Conservation (phyloP, 2,113 vertebrate species). For the Telmatochromis sp. region DNA sequence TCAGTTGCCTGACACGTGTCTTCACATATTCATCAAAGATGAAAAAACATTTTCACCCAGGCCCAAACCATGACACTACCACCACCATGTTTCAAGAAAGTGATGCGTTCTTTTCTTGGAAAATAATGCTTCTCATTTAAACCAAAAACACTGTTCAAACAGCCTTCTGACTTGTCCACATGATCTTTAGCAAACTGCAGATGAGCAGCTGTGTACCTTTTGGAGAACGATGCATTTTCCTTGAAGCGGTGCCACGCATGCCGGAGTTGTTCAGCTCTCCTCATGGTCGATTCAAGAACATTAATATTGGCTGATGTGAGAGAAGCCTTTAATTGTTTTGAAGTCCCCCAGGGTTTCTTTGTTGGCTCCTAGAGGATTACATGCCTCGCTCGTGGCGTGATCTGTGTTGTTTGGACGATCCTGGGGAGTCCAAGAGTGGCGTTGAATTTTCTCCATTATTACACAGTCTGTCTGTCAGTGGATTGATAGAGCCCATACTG, state of each 20-base stretch:
- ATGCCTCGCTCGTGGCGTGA: not conserved
- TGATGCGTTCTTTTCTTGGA: not conserved
- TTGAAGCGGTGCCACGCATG: not conserved
- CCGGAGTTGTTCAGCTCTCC: not conserved
- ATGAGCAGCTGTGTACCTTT: not conserved
- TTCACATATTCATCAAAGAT: not conserved
- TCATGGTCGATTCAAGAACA: not conserved
- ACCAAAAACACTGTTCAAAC: not conserved
- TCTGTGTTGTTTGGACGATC: not conserved
- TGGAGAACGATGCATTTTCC: not conserved
- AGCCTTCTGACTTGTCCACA: not conserved
- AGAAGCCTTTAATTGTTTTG: not conserved
- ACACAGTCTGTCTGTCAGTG: not conserved
- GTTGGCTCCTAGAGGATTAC: not conserved
- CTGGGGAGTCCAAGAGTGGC: not conserved
- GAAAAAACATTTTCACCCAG: accelerated
- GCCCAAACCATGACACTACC: not conserved
- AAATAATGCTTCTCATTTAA: not conserved
- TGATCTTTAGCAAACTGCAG: not conserved
- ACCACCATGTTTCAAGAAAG: not conserved
- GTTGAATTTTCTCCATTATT: not conserved
- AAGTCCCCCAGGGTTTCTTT: not conserved
- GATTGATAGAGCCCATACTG: not conserved
- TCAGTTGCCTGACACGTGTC: not conserved
- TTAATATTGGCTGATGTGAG: not conserved